Evolutionary conservation across 2,888 invertebrate species (phyloP), one percentile per base, ranked within the genome.

Genomic region (Caenorhabditis angaria): DNA sequence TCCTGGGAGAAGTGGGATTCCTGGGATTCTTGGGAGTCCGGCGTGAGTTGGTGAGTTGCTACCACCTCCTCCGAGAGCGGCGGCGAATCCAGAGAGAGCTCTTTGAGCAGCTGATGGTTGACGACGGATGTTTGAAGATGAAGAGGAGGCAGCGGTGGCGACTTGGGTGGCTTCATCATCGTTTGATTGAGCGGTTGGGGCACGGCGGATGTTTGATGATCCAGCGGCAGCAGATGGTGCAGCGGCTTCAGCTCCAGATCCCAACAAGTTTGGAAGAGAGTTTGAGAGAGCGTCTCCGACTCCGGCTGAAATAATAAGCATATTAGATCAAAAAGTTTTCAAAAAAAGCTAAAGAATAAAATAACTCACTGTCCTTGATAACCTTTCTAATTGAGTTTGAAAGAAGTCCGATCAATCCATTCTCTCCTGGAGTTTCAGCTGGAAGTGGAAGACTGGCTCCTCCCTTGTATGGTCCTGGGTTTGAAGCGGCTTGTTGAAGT

Each of bases 21-120:
- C 86, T 62, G 86, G 86, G 51, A 86, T 84, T 61, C 85, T 78
- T 47, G 87, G 87, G 29, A 87, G 83, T 58, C 87, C 86, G 20
- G 87, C 87, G 70, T 85, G 83, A 14, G 84, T 78, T 61, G 87
- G 87, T 1, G 81, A 80, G 77, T 86, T 87, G 88, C 89, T 94
- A 83, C 92, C 93, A 59, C 94, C 81, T 54, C 88, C 89, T 2
- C 90, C 92, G 35, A 91, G 91, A 67, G 91, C 91, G 77, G 92
- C 91, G 79, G 91, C 92, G 61, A 93, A 93, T 18, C 93, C 94
- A 0, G 91, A 94, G 75, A 86, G 69, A 25, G 85, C 85, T 32
- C 85, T 77, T 57, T 86, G 85, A 22, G 85, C 84, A 41, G 76
- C 77, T 20, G 82, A 81, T 58, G 86, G 86, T 70, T 86, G 85